Percentiles rank a stretch among this genome's conserved stretches.
phyloP scores from a whole-genome alignment of 2,888 invertebrate genomes.

The Saturnia japonica region DNA sequence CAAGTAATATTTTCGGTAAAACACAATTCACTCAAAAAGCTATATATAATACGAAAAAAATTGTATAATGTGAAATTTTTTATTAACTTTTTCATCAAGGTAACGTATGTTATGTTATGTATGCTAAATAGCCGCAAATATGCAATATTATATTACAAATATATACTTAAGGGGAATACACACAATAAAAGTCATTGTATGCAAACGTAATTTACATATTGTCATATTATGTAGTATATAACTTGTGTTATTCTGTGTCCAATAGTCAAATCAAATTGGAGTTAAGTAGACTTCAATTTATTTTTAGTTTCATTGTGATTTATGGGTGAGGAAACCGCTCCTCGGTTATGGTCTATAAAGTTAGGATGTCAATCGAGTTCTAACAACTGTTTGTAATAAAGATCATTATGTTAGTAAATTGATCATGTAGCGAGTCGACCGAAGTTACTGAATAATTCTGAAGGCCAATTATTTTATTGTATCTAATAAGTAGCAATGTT shows the following conservation, averaged over 20 bases:
- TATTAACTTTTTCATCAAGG: too few relatives aligned
- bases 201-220: background rate
- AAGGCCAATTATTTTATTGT: constrained; percentile 16
- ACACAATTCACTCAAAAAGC: too few relatives aligned
- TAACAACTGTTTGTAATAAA: constrained; percentile 12
- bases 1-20: too few relatives aligned
- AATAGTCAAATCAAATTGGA: constrained; percentile 6
- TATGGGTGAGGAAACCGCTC: constrained; percentile 35
- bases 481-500: constrained; percentile 21
- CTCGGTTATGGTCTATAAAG: constrained; percentile 35
- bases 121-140: too few relatives aligned
- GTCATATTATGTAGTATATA: background rate
- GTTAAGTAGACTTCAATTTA: background rate
- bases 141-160: too few relatives aligned
- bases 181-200: background rate
- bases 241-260: background rate
- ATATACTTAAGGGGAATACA: background rate
- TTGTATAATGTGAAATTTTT: too few relatives aligned
- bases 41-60: too few relatives aligned
- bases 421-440: constrained; percentile 17
- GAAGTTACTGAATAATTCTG: constrained; percentile 7
- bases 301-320: constrained; percentile 4
- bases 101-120: too few relatives aligned
- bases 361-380: constrained; percentile 10
- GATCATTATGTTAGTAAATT: constrained; percentile 16